Percentiles rank a stretch among this genome's conserved stretches.
phyloP scores from a whole-genome alignment of 2,113 vertebrate species.

The Limanda limanda region DNA sequence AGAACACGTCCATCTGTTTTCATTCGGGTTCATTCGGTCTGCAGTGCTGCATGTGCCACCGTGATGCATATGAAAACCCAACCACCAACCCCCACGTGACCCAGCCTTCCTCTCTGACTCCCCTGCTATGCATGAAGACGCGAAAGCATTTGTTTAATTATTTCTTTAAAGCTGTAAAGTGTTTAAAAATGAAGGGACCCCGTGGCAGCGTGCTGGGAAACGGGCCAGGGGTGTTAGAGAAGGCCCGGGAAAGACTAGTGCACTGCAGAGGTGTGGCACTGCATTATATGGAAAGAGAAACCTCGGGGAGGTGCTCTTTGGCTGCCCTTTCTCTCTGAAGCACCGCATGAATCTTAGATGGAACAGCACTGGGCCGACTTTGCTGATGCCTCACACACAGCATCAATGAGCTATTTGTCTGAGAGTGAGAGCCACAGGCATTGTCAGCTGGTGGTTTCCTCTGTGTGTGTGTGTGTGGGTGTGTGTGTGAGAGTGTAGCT shows the following conservation, averaged over 20 bases:
- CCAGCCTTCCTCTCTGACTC: slow-evolving; percentile 16
- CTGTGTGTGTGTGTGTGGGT: not conserved
- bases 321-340: slow-evolving; percentile 70
- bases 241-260: slow-evolving; percentile 20
- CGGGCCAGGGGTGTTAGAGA: slow-evolving; percentile 30
- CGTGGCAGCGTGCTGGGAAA: slow-evolving; percentile 13
- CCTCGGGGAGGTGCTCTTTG: slow-evolving; percentile 74
- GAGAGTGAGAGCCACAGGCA: slow-evolving; percentile 57
- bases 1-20: no score
- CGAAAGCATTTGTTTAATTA: slow-evolving; percentile 44
- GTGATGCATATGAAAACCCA: slow-evolving; percentile 58
- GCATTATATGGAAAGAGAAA: slow-evolving; percentile 54
- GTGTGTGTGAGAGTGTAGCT: not conserved
- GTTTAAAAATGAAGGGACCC: slow-evolving; percentile 64
- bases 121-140: slow-evolving; percentile 6
- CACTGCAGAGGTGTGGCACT: slow-evolving; percentile 51
- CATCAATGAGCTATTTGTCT: slow-evolving; percentile 61
- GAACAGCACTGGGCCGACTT: slow-evolving; percentile 52
- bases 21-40: slow-evolving; percentile 5
- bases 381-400: slow-evolving; percentile 57
- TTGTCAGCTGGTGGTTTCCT: slow-evolving; percentile 51
- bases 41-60: slow-evolving; percentile 22
- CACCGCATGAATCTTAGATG: slow-evolving; percentile 73
- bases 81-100: not conserved
- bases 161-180: slow-evolving; percentile 56